Evolutionary conservation across 2,888 invertebrate species (phyloP).

Genomic region (Drosophila tripunctata): DNA sequence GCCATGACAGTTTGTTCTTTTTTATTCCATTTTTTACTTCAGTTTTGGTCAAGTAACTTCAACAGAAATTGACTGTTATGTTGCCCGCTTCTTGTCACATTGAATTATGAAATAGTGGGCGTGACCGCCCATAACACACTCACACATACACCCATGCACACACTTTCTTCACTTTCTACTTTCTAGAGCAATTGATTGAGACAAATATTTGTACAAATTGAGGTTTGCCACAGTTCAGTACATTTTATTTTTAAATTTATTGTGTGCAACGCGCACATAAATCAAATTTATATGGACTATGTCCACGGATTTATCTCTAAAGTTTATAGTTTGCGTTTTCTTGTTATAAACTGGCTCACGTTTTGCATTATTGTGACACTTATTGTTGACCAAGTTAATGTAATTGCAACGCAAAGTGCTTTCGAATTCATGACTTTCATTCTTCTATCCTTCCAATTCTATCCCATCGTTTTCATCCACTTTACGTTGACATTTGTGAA

Average conservation of each 20-base stretch:
- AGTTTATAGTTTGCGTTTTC: neutral
- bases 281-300: constrained; percentile 18
- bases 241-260: constrained; percentile 69
- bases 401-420: constrained; percentile 48
- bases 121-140: constrained; percentile 19
- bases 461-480: neutral
- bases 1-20: neutral
- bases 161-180: neutral
- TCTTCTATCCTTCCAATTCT: neutral
- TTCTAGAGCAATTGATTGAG: constrained; percentile 51
- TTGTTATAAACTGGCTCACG: constrained; percentile 61
- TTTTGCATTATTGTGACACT: constrained; percentile 52
- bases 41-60: constrained; percentile 33
- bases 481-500: constrained; percentile 65
- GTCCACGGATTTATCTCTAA: too few relatives aligned
- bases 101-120: constrained; percentile 64
- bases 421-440: neutral
- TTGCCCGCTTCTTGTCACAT: constrained; percentile 54
- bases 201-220: constrained; percentile 75
- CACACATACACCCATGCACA: neutral
- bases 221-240: constrained; percentile 53
- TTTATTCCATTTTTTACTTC: constrained; percentile 42
- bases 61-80: constrained; percentile 64
- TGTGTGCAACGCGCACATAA: constrained; percentile 37
- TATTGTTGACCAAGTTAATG: constrained; percentile 57